Conservation (phyloP, 2,113 vertebrate genomes). For the Campylomormyrus numenius region DNA sequence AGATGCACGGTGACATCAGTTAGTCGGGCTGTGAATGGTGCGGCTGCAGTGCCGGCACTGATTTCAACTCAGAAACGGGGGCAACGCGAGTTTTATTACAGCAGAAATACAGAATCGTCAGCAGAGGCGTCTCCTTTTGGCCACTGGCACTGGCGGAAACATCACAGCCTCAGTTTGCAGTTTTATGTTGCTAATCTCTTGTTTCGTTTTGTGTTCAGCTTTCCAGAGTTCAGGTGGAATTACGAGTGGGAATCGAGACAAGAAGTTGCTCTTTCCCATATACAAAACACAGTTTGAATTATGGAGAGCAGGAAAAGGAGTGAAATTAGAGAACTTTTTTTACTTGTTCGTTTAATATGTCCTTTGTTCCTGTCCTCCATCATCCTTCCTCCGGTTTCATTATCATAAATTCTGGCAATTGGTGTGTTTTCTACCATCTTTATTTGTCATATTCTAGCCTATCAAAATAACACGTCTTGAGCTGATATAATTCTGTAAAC, state of each 20-base stretch:
- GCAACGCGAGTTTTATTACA: not conserved
- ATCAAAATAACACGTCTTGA: not conserved
- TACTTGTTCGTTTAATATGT: not conserved
- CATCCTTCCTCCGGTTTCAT: not conserved
- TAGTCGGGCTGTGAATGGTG: not conserved
- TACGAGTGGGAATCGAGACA: not conserved
- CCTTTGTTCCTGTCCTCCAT: not conserved
- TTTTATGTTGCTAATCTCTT: not conserved
- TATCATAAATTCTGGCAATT: not conserved
- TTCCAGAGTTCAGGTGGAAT: not conserved
- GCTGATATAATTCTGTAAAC: not conserved
- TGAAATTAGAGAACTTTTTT: not conserved
- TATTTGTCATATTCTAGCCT: not conserved
- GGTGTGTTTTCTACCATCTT: not conserved
- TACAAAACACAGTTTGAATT: not conserved
- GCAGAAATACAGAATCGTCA: not conserved
- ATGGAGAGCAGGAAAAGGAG: not conserved
- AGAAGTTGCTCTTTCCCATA: not conserved
- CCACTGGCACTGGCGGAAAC: not conserved
- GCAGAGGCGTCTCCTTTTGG: not conserved
- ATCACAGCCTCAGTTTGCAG: not conserved
- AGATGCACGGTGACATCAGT: not conserved
- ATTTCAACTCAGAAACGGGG: not conserved
- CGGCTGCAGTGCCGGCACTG: not conserved
- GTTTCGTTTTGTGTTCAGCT: not conserved